phyloP scores from a whole-genome alignment of 2,113 vertebrate species.

The Uropsilus gracilis region DNA sequence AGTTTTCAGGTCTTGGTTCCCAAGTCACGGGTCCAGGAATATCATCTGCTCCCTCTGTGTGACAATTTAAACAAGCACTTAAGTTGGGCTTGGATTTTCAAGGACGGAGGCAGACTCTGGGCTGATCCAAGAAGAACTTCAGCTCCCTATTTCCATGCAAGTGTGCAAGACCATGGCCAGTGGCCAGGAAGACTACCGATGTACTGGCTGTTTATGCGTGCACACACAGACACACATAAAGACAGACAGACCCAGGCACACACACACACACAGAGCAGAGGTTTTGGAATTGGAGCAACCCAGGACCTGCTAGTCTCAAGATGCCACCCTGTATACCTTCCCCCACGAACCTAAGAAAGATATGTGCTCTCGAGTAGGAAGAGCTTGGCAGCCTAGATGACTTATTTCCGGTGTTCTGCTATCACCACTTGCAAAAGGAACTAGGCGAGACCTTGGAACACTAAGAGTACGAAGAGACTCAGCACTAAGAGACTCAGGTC shows the following conservation, averaged over 20 bases:
- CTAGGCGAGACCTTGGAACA: not conserved
- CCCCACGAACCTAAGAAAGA: not conserved
- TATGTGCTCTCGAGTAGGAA: not conserved
- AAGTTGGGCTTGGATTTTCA: not conserved
- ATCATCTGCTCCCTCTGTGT: conserved; percentile 94
- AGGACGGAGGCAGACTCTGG: not conserved
- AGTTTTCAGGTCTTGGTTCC: conserved; percentile 90
- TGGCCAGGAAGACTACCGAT: rapidly evolving
- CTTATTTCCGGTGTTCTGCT: not conserved
- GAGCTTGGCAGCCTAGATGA: not conserved
- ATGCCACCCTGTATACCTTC: rapidly evolving
- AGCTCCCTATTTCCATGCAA: too few species aligned
- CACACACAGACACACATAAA: too few species aligned
- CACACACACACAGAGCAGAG: not conserved
- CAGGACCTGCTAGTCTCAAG: rapidly evolving
- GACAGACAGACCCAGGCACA: too few species aligned
- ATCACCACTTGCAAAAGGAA: not conserved
- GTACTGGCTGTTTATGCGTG: not conserved
- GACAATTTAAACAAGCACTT: conserved; percentile 30
- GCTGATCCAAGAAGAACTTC: not conserved
- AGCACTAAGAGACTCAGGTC: not conserved
- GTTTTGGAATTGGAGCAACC: too few species aligned
- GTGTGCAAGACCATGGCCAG: not conserved
- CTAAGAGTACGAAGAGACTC: rapidly evolving
- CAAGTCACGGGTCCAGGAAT: conserved; percentile 92